Base-by-base conservation (phyloP, 2,113 vertebrate species). In the Silurus glanis region DNA sequence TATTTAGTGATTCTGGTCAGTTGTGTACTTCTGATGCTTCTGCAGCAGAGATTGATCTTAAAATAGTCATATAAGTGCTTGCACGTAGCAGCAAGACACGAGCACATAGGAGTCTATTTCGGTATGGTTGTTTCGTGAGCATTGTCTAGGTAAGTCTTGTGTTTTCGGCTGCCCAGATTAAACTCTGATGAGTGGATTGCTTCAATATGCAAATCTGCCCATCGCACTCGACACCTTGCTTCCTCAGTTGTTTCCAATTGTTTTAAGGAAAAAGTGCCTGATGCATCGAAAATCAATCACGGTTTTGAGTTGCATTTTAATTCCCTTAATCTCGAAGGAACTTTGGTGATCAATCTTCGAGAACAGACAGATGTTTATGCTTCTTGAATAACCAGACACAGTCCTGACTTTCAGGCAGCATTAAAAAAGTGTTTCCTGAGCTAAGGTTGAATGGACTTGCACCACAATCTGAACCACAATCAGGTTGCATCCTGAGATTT, bases 321-420 rank as follows among this genome's bases (percentile, higher is more conserved):
- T 59, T 80, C 45, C 78, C 55, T 37, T 58, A 59, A 80, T 6
- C 56, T 19, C 56, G 17, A 58, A 79, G 55, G 14, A 79, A 19
- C 76, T 58, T 79, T 19, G 8, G 53, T 19, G 37, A 58, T 80
- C 55, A 21, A 21, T 80, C 78, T 80, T 80, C 9, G 37, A 9
- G 78, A 80, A 59, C 37, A 80, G 56, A 59, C 28, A 59, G 78
- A 80, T 45, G 75, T 79, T 79, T 80, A 59, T 59, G 55, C 78
- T 19, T 80, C 25, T 21, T 59, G 56, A 59, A 80, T 80, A 59
- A 80, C 28, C 53, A 56, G 51, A 56, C n/a, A 78, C 51, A 25
- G 6, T 19, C 25, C 56, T 80, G 25, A 56, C 55, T 25, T 55
- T 78, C 51, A 55, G n/a, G 12, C 74, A 3, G 51, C 74, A 25